Evolutionary conservation across 2,888 invertebrate species (phyloP).

Genomic region (Sycophila texana): DNA sequence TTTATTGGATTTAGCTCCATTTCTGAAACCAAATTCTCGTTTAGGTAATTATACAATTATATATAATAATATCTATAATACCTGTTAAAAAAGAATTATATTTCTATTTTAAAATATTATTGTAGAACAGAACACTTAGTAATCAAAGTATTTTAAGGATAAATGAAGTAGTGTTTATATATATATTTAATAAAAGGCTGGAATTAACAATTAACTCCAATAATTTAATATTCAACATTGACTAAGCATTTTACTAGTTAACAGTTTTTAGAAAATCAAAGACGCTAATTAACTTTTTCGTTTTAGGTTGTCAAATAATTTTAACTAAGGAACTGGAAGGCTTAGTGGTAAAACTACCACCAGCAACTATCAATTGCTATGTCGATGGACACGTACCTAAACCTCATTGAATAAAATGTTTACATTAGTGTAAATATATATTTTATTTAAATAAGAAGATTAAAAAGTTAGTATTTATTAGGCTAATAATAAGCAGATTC

Average conservation of each 20-base stretch:
- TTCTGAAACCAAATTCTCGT: conserved; percentile 95
- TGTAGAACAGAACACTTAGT: no score
- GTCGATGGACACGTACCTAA: conserved; percentile 98
- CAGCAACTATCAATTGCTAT: conserved; percentile 95
- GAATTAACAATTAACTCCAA: no score
- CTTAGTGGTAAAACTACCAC: conserved; percentile 87
- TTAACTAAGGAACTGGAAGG: conserved; percentile 93
- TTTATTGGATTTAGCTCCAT: conserved; percentile 96
- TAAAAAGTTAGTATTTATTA: conserved; percentile 32
- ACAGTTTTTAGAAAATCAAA: no score
- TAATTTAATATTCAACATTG: no score
- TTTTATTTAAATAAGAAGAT: conserved; percentile 5
- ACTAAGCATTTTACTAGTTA: no score
- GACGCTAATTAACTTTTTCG: neutral
- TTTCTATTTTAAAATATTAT: no score
- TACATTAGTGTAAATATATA: conserved; percentile 36
- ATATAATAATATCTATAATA: neutral
- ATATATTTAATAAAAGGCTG: no score
- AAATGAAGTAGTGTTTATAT: no score
- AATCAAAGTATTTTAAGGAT: no score
- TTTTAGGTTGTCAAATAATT: conserved; percentile 91
- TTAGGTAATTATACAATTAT: conserved; percentile 79
- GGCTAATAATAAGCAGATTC: conserved; percentile 3
- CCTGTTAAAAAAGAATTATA: no score
- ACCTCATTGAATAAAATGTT: conserved; percentile 83